Percentiles rank a stretch among this genome's conserved stretches.
phyloP scores from a whole-genome alignment of 2,113 vertebrate genomes.

The Tragelaphus imberbis region DNA sequence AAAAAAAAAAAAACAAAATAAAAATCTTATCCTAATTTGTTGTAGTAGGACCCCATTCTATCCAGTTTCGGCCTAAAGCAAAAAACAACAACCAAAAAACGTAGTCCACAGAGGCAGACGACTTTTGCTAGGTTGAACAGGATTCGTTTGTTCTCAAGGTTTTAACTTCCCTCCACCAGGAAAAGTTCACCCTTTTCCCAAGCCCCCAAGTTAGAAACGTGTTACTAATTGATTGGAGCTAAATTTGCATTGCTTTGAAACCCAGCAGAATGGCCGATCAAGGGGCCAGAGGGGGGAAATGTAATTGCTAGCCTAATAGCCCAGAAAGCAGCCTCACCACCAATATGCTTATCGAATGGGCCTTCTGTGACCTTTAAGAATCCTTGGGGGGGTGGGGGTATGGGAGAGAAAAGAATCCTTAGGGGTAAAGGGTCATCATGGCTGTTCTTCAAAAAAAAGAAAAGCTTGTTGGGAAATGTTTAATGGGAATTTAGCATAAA shows the following conservation, averaged over 20 bases:
- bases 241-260: slow-evolving; percentile 33
- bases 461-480: background rate
- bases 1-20: background rate
- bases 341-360: background rate
- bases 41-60: background rate
- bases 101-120: background rate
- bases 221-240: slow-evolving; percentile 38
- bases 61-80: background rate
- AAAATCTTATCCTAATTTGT: background rate
- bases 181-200: background rate
- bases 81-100: too few relatives aligned
- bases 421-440: background rate
- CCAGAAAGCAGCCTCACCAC: background rate
- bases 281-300: accelerated
- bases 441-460: background rate
- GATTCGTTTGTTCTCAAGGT: background rate
- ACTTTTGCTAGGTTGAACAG: background rate
- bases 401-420: background rate
- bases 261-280: background rate
- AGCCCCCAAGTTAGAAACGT: slow-evolving; percentile 31
- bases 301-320: background rate
- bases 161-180: background rate
- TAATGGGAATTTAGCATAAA: background rate
- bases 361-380: background rate
- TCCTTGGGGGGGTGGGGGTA: accelerated